phyloP scores from a whole-genome alignment of 2,888 invertebrate genomes.

The Coenonympha arcania region DNA sequence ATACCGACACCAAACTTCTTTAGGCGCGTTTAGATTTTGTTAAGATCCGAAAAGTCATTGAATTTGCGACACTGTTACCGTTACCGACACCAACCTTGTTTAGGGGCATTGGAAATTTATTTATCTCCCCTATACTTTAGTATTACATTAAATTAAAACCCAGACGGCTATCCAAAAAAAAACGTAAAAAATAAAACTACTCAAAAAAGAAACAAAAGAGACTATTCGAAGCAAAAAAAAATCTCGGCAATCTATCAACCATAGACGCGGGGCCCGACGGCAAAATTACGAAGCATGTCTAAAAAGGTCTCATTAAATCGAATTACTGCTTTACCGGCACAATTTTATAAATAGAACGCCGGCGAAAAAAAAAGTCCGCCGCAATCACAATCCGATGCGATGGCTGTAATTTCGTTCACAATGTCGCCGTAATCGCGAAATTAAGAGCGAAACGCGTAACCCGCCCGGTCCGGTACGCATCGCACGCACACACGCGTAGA shows the following conservation, averaged over 20 bases:
- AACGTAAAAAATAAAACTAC: background rate
- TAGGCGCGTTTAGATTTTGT: no score
- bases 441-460: slow-evolving; percentile 50
- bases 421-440: slow-evolving; percentile 54
- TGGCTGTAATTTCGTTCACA: slow-evolving; percentile 41
- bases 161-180: no score
- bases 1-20: no score
- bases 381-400: slow-evolving; percentile 36
- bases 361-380: slow-evolving; percentile 6
- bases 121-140: no score
- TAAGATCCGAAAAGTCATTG: no score
- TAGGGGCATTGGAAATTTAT: no score
- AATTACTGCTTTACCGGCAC: slow-evolving; percentile 24
- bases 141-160: no score
- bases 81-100: no score
- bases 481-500: slow-evolving; percentile 29
- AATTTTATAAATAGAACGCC: slow-evolving; percentile 29
- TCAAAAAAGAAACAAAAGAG: background rate
- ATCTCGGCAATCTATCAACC: slow-evolving; percentile 16
- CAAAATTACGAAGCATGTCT: slow-evolving; percentile 28
- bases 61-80: no score
- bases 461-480: slow-evolving; percentile 27
- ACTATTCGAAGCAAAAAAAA: background rate
- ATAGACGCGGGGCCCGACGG: slow-evolving; percentile 17
- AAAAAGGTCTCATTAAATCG: slow-evolving; percentile 30